These are phyloP conservation scores for Eleginops maclovinus DNA, from an alignment of 2,113 vertebrate species.

Conservation along the genomic window DNA sequence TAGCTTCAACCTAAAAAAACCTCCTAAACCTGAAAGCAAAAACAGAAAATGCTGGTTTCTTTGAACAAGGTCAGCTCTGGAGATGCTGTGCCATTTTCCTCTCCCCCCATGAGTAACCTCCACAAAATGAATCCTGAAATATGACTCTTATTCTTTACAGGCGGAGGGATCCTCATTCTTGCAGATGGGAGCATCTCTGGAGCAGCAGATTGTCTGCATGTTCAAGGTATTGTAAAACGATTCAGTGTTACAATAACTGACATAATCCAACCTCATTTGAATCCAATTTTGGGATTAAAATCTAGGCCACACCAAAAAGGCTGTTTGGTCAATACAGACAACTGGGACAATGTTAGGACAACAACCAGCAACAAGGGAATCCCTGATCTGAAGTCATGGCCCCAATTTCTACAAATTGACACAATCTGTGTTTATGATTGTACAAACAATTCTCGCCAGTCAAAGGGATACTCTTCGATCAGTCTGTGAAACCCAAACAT, in stretches of 20 bases:
- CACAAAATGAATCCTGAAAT: constrained; percentile 1
- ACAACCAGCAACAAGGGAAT: constrained; percentile 19
- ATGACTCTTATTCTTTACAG: constrained; percentile 76
- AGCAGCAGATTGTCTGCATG: constrained; percentile 95
- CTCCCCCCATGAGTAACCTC: background rate
- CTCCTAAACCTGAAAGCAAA: background rate
- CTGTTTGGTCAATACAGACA: background rate
- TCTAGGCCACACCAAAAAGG: background rate
- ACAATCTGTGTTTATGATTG: constrained; percentile 26
- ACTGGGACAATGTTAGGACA: constrained; percentile 12
- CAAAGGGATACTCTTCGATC: constrained; percentile 30
- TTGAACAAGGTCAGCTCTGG: background rate
- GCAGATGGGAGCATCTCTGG: constrained; percentile 95
- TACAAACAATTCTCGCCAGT: constrained; percentile 17
- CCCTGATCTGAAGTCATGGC: constrained; percentile 22
- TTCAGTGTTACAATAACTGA: background rate
- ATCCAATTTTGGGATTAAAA: background rate
- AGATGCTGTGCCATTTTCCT: background rate
- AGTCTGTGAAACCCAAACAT: constrained; percentile 8
- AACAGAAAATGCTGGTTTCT: background rate
- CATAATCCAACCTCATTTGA: background rate
- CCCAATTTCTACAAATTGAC: background rate
- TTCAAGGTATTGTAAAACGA: constrained; percentile 86
- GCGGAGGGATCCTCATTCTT: constrained; percentile 93
- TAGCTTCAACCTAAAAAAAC: background rate